Conservation (phyloP, 2,113 vertebrate species). For the Accipiter virgatus region DNA sequence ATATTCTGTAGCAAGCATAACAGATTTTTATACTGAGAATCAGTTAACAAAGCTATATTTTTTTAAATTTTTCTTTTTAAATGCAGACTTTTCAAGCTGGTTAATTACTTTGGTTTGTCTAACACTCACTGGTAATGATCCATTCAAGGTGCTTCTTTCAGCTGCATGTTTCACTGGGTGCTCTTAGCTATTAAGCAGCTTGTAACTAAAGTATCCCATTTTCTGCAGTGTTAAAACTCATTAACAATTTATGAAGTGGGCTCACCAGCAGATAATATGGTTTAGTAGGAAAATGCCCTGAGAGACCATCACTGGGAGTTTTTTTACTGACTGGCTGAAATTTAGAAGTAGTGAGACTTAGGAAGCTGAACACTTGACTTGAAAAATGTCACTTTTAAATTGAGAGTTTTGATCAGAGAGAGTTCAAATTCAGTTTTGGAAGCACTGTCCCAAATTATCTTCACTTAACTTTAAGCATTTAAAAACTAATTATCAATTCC, state of each 20-base stretch:
- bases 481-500: neutral
- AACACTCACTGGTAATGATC: neutral
- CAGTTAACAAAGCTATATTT: neutral
- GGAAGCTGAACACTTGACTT: neutral
- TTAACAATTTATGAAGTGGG: neutral
- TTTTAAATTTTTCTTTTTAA: neutral
- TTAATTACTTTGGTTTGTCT: neutral
- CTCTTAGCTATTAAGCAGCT: neutral
- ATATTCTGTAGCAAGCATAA: neutral
- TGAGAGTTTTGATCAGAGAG: neutral
- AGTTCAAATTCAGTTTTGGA: neutral
- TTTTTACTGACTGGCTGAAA: neutral
- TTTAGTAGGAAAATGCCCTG: neutral
- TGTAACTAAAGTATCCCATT: neutral
- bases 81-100: neutral
- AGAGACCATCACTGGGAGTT: neutral
- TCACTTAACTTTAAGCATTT: neutral
- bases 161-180: neutral
- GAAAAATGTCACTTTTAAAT: neutral
- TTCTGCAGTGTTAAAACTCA: neutral
- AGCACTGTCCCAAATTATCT: neutral
- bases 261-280: neutral
- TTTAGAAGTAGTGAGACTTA: neutral
- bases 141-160: neutral
- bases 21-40: neutral